A percentile compares a stretch with the other conserved stretches of the same genome.
Evolutionary conservation across 2,888 invertebrate species (phyloP).

Genomic region (Philaethria dido): DNA sequence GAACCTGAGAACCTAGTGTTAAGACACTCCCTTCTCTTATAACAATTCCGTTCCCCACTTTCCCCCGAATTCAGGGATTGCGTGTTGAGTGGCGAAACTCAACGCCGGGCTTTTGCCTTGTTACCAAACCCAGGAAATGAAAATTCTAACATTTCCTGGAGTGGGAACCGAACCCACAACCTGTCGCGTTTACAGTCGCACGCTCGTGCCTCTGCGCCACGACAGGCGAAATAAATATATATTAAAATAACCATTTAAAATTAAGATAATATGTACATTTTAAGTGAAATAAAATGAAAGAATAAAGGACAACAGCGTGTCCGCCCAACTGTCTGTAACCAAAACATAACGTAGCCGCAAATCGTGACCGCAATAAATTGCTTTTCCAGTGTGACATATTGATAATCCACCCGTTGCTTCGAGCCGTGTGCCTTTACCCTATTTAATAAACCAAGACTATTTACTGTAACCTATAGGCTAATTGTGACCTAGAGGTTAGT

Average conservation of each 20-base stretch:
- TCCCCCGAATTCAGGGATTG: no score
- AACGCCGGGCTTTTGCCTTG: no score
- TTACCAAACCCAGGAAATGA: no score
- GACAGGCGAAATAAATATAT: no score
- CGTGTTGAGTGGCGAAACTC: no score
- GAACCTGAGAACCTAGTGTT: no score
- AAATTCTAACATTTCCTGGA: no score
- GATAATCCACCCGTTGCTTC: slow-evolving; percentile 18
- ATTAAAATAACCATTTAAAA: neutral
- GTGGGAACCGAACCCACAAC: no score
- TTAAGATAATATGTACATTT: neutral
- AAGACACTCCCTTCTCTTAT: no score
- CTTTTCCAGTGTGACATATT: slow-evolving; percentile 17
- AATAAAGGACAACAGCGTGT: neutral
- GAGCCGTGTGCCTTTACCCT: slow-evolving; percentile 1
- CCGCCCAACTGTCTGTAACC: slow-evolving; percentile 16
- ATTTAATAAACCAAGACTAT: neutral
- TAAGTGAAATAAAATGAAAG: neutral
- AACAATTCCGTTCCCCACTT: no score
- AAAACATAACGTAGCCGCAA: slow-evolving; percentile 21
- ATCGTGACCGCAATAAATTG: slow-evolving; percentile 28
- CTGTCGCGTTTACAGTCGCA: no score
- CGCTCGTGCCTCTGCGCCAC: no score
- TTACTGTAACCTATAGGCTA: neutral
- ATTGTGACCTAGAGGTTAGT: neutral